Evolutionary conservation across 2,888 invertebrate species (phyloP), one percentile per base, ranked within the genome.

Genomic region (Calliphora vomitoria): DNA sequence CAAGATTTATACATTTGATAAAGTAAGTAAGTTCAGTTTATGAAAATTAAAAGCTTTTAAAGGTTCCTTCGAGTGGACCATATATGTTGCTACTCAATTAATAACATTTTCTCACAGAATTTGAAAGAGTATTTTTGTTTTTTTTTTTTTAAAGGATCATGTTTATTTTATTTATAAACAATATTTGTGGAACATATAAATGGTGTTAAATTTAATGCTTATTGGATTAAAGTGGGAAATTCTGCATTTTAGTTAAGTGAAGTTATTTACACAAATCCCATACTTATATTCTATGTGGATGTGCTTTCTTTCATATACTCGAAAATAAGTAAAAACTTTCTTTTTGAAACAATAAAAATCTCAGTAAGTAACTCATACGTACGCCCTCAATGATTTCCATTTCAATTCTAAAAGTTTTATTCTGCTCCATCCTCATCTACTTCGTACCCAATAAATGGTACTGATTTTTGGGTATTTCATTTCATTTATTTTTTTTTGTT

Each of bases 301-400:
- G 55, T 64, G 20, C 47, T 58, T 68, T 69, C 25, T 53, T 79
- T 75, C 18, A 69, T 79, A 31, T 75, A 66, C 78, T 79, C 58
- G 72, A 66, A 53, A 75, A 72, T 38, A 58, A 58, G 58, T 13
- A 69, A 76, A 80, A 71, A 86, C 50, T 85, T 86, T 82, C 68
- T 66, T 78, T 66, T 74, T 74, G 62, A 80, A 86, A 84, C 88
- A 89, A 88, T 88, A 89, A 88, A 89, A 88, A 90, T 78, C 87
- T 82, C 87, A 91, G 92, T 92, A 91, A 90, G 91, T 92, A 91
- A 92, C 92, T 92, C 91, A 91, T 92, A 66, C 72, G 90, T 90
- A 92, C 92, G 91, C 92, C 92, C 92, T 92, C 92, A 92, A 91
- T 91, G 91, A 92, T 92, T 92, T 91, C 91, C 91, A 92, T 92